Conservation (phyloP, 53 echinoderm and acorn worm genomes). For the Patiria pectinifera region DNA sequence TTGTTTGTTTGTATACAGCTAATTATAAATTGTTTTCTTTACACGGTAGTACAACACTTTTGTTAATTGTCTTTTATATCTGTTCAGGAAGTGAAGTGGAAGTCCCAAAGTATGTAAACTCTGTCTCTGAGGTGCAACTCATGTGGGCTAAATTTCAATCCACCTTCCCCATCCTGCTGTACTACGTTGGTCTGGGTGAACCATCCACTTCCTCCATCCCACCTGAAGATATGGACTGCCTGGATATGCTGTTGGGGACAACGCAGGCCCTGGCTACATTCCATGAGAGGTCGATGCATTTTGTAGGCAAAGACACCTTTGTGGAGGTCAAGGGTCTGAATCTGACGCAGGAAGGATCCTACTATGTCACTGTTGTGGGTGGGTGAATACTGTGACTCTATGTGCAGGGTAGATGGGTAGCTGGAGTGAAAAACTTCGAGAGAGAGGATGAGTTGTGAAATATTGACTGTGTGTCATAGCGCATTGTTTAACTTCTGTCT, state of each 20-base stretch:
- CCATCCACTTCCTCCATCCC: neutral
- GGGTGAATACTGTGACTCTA: neutral
- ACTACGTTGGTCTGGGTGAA: conserved; percentile 49
- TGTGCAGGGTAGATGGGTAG: too few species aligned
- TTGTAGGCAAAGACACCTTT: conserved; percentile 48
- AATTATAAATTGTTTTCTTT: too few species aligned
- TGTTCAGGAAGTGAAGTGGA: neutral
- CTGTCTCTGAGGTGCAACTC: conserved; percentile 20
- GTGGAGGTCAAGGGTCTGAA: conserved; percentile 28
- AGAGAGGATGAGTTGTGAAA: too few species aligned
- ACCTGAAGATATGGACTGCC: conserved; percentile 32
- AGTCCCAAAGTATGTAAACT: conserved; percentile 40
- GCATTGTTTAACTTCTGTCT: too few species aligned
- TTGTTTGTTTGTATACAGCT: too few species aligned
- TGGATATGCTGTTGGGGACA: conserved; percentile 34
- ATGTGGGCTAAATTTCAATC: conserved; percentile 49
- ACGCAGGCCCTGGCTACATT: neutral
- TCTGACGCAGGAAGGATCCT: conserved; percentile 14
- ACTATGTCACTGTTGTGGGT: conserved; percentile 60
- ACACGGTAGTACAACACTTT: too few species aligned
- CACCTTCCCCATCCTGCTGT: conserved; percentile 44
- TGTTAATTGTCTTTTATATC: neutral
- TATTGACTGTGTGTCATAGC: too few species aligned
- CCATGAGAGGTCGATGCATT: conserved; percentile 10
- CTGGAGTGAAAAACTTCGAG: too few species aligned